Evolutionary conservation across 2,888 invertebrate genomes (phyloP).

Genomic region (Papilio protenor): DNA sequence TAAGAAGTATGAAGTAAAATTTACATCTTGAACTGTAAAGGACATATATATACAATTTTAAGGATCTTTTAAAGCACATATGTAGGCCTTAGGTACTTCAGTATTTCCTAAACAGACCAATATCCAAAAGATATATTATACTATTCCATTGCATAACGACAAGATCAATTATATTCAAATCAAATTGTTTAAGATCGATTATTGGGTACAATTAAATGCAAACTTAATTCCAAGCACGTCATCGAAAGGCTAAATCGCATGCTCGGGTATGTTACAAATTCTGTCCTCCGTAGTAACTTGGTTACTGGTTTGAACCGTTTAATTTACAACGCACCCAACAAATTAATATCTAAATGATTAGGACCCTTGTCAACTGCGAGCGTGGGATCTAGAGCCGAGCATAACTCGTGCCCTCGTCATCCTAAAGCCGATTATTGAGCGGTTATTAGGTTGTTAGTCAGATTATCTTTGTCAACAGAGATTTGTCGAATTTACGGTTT

Average conservation of each 20-base stretch:
- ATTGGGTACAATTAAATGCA: not conserved
- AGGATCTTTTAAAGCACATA: not conserved
- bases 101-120: too few relatives aligned
- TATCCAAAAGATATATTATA: too few relatives aligned
- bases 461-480: conserved; percentile 21
- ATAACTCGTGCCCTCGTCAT: conserved; percentile 25
- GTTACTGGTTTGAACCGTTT: conserved; percentile 75
- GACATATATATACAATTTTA: not conserved
- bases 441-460: not conserved
- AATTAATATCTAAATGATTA: conserved; percentile 82
- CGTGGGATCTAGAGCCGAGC: conserved; percentile 7
- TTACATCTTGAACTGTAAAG: not conserved
- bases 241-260: conserved; percentile 53
- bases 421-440: conserved; percentile 23
- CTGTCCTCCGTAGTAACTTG: conserved; percentile 69
- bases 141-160: too few relatives aligned
- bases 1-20: too few relatives aligned
- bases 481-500: conserved; percentile 8
- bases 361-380: conserved; percentile 77
- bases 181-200: not conserved
- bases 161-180: not conserved
- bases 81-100: too few relatives aligned
- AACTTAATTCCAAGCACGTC: conserved; percentile 18
- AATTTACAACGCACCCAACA: conserved; percentile 80
- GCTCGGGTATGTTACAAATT: conserved; percentile 76